Evolutionary conservation across 2,888 invertebrate genomes (phyloP).

Genomic region (Lepetodrilus schrolli): DNA sequence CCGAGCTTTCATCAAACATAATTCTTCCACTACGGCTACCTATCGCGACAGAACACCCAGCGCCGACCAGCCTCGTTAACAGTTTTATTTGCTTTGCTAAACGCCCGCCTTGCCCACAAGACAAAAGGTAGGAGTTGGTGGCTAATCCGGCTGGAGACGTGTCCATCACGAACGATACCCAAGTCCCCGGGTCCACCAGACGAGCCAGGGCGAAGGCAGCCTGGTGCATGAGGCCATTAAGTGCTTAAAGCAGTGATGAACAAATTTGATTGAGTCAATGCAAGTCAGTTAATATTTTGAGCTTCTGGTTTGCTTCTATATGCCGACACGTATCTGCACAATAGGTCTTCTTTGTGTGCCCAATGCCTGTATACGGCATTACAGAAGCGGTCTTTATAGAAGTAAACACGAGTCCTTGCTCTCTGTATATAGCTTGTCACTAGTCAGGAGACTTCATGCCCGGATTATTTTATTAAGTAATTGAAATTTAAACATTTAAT

Average conservation of each 20-base stretch:
- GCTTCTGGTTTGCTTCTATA: not conserved
- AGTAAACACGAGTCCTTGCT: not conserved
- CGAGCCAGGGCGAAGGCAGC: not conserved
- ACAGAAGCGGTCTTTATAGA: conserved; percentile 10
- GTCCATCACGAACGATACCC: conserved; percentile 15
- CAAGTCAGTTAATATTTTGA: conserved; percentile 13
- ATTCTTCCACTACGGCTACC: not conserved
- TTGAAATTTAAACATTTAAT: conserved; percentile 23
- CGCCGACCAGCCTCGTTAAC: not conserved
- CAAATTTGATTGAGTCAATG: conserved; percentile 24
- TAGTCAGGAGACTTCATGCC: not conserved
- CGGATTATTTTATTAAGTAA: conserved; percentile 25
- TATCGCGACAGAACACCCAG: not conserved
- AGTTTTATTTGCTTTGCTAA: conserved; percentile 21
- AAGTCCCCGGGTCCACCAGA: not conserved
- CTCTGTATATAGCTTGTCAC: conserved; percentile 20
- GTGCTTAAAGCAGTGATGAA: conserved; percentile 6
- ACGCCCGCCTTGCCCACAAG: conserved; percentile 8
- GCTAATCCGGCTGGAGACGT: conserved; percentile 12
- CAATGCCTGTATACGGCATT: not conserved
- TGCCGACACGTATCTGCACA: not conserved
- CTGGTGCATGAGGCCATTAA: conserved; percentile 2
- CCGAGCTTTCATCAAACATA: conserved; percentile 18
- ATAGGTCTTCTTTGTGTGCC: not conserved
- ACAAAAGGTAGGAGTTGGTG: conserved; percentile 1